phyloP scores from a whole-genome alignment of 2,113 vertebrate genomes.

The Larimichthys crocea region DNA sequence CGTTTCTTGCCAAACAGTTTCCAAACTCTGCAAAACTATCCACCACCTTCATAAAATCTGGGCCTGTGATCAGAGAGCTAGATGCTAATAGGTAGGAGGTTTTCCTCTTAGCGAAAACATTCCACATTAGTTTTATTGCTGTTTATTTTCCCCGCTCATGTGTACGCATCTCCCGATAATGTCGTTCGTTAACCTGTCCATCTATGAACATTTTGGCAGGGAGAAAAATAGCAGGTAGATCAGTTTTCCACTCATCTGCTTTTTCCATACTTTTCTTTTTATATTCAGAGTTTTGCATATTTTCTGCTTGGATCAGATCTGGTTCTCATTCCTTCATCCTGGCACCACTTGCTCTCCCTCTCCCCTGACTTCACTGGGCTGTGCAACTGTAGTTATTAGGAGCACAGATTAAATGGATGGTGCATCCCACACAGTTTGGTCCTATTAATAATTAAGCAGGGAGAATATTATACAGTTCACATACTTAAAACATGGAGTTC shows the following conservation, averaged over 20 bases:
- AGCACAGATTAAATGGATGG: slow-evolving; percentile 72
- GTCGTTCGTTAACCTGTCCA: not conserved
- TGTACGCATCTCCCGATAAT: not conserved
- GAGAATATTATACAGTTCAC: slow-evolving; percentile 91
- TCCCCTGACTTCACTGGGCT: not conserved
- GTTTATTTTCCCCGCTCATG: not conserved
- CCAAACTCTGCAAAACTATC: not conserved
- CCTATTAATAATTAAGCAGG: slow-evolving; percentile 90
- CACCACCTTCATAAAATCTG: not conserved
- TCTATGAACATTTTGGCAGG: not conserved
- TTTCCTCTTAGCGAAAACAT: not conserved
- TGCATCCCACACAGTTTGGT: slow-evolving; percentile 81
- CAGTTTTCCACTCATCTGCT: not conserved
- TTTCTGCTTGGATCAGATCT: not conserved
- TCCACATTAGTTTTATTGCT: not conserved
- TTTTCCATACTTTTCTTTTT: not conserved
- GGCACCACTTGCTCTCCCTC: slow-evolving; percentile 5
- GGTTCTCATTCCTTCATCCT: not conserved
- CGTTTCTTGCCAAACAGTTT: not conserved
- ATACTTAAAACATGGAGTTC: slow-evolving; percentile 94
- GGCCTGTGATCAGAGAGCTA: not conserved
- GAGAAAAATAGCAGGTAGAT: not conserved
- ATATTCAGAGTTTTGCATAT: not conserved
- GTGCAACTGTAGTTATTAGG: slow-evolving; percentile 58
- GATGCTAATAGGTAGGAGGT: not conserved